These are phyloP conservation scores for Araneus ventricosus DNA, from an alignment of 1,140 invertebrate species.

Conservation along the genomic window DNA sequence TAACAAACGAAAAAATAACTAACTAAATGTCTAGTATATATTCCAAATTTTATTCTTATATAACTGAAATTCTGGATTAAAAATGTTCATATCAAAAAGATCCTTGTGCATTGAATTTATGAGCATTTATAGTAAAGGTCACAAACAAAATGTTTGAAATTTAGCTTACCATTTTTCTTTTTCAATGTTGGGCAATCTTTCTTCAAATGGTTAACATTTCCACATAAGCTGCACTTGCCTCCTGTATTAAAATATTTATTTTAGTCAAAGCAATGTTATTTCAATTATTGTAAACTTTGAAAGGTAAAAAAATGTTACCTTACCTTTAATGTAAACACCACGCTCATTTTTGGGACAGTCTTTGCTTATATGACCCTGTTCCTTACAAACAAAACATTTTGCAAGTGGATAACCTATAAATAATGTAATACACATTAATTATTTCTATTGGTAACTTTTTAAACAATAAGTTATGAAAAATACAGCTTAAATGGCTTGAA, in stretches of 20 bases:
- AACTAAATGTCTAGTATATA: too few relatives aligned
- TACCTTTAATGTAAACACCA: conserved; percentile 91
- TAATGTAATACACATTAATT: background rate
- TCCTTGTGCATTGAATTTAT: too few relatives aligned
- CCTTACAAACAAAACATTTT: conserved; percentile 90
- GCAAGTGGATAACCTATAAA: conserved; percentile 83
- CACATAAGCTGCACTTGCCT: conserved; percentile 57
- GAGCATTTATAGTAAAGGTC: background rate
- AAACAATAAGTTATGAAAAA: too few relatives aligned
- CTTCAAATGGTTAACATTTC: conserved; percentile 59
- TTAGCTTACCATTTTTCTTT: conserved; percentile 33
- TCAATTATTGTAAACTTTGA: too few relatives aligned
- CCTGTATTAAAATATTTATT: conserved; percentile 30
- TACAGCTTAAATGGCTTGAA: too few relatives aligned
- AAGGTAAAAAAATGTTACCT: too few relatives aligned
- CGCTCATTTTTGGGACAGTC: conserved; percentile 91
- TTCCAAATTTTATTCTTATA: too few relatives aligned
- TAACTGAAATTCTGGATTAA: too few relatives aligned
- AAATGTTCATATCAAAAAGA: too few relatives aligned
- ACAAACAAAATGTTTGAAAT: background rate
- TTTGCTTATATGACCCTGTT: conserved; percentile 90
- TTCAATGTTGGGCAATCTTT: conserved; percentile 59
- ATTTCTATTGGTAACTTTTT: too few relatives aligned
- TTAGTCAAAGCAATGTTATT: background rate
- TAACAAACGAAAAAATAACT: too few relatives aligned